Evolutionary conservation across 2,797 vertebrate genomes (phyloP), one percentile per base, ranked within the genome.

Genomic region (Sparus aurata): DNA sequence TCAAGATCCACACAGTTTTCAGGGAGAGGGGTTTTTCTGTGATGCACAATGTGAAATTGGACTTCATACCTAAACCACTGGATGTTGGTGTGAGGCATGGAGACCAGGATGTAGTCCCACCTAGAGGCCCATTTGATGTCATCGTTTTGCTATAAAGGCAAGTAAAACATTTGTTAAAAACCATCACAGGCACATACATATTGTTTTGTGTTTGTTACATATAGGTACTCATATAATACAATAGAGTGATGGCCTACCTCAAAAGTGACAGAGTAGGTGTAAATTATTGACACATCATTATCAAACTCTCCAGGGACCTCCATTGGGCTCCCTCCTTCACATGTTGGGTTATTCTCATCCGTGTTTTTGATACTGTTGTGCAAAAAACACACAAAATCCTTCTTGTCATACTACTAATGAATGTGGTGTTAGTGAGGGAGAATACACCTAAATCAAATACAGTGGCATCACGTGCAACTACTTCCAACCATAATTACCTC

Each of bases 91-190:
- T 98, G 96, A 3, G 96, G 95, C 96, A 97, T 96, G 17, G 96
- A 97, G 61, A 97, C 95, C 87, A 98, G 92, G 92, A 98, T 97
- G 90, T 98, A 98, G 91, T 98, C 97, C 96, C 96, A 98, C 38
- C 97, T 94, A 27, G 97, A 98, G 25, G 96, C 95, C 97, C 96
- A 98, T 71, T 96, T 97, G 83, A 97, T 97, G 12, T 59, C 23
- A 87, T 96, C 94, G 85, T 96, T 95, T 88, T 96, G 82, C 96
- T 98, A 84, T 41, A 85, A 79, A 64, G 70, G 27, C 50, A 20
- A 52, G 62, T 41, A 18, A 53, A 52, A 27, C 27, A 27, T 27
- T 27, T 27, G 3, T 27, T 27, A 27, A 27, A 25, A 27, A 27
- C 13, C 5, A 8, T 45, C 13, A 55, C 1, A 59, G 15, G 45